Conservation (phyloP, 2,113 vertebrate species). For the Aspiorhynchus laticeps region DNA sequence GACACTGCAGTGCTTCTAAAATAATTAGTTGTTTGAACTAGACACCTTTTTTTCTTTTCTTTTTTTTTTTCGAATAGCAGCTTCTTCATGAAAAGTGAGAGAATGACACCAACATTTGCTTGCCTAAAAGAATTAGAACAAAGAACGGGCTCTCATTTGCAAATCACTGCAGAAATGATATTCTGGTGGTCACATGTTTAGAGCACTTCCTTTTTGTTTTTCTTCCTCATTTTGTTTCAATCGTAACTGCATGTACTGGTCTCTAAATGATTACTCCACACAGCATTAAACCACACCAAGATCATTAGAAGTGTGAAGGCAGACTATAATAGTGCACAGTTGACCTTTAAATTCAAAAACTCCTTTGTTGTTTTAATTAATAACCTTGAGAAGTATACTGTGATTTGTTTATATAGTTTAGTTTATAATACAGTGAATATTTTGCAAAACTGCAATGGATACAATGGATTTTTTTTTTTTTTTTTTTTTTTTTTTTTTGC, state of each 20-base stretch:
- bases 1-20: neutral
- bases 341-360: neutral
- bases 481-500: too few relatives aligned
- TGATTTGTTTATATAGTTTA: neutral
- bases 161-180: neutral
- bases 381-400: neutral
- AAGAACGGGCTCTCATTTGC: neutral
- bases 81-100: neutral
- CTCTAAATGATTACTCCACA: neutral
- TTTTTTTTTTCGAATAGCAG: neutral
- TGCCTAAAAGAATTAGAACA: constrained; percentile 6
- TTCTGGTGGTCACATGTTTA: neutral
- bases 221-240: neutral
- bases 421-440: neutral
- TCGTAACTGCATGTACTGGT: neutral
- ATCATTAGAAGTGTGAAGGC: neutral
- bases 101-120: neutral
- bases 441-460: too few relatives aligned
- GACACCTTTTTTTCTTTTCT: neutral
- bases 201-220: constrained; percentile 1
- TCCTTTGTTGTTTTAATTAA: neutral
- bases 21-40: neutral
- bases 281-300: neutral
- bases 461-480: too few relatives aligned
- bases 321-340: neutral